phyloP scores from a whole-genome alignment of 1,140 invertebrate species.

The Stegodyphus mimosarum region DNA sequence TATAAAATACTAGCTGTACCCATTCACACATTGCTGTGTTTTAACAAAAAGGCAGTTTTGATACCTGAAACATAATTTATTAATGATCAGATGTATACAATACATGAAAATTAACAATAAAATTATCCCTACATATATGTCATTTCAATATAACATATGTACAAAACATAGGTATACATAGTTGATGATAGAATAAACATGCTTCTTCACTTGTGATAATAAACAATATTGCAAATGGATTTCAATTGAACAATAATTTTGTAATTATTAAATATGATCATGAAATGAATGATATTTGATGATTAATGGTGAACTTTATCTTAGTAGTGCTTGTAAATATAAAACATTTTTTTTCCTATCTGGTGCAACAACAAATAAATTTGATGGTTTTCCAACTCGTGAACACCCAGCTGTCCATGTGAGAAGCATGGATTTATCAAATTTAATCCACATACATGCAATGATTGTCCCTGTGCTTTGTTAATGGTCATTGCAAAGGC shows the following conservation, averaged over 20 bases:
- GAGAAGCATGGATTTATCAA: no score
- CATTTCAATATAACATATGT: neutral
- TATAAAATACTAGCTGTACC: no score
- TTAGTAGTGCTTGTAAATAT: constrained; percentile 49
- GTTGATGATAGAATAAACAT: neutral
- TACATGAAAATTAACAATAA: neutral
- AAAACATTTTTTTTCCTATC: constrained; percentile 11
- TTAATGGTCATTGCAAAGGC: constrained; percentile 71
- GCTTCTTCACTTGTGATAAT: neutral
- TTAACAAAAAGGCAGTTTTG: no score
- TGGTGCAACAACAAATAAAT: no score
- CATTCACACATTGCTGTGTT: no score
- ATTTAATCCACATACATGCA: no score
- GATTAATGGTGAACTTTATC: constrained; percentile 41
- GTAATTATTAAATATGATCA: neutral
- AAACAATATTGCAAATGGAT: neutral
- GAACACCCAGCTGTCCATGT: no score
- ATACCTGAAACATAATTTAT: neutral
- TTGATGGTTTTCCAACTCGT: no score
- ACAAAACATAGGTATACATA: neutral
- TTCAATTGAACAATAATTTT: constrained; percentile 3
- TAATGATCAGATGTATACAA: no score
- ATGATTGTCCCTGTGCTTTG: no score
- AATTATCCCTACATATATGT: no score
- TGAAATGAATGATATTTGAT: constrained; percentile 41